Conservation (phyloP, 2,797 vertebrate species). For the Argyrosomus regius region DNA sequence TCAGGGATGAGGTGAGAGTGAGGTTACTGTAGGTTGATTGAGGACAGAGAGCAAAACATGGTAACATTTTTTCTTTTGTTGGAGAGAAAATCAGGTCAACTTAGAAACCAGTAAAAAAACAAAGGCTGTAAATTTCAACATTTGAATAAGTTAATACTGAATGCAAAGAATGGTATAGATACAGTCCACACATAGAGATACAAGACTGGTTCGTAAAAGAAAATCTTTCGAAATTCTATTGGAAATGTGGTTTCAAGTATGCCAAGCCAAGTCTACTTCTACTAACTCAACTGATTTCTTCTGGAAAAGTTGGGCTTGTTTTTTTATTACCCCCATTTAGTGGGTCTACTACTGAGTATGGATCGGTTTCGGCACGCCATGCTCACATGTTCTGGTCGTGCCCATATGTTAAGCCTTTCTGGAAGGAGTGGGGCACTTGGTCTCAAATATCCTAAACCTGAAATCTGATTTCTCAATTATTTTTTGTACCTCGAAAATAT, state of each 20-base stretch:
- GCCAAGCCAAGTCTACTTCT: too few relatives aligned
- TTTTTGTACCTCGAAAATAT: not conserved
- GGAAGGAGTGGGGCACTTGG: not conserved
- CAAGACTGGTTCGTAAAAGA: not conserved
- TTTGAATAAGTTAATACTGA: slow-evolving; percentile 6
- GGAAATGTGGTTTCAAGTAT: too few relatives aligned
- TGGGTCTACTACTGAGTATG: too few relatives aligned
- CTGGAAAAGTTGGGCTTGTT: too few relatives aligned
- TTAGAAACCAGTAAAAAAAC: not conserved
- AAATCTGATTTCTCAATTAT: not conserved
- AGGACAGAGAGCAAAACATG: slow-evolving; percentile 12
- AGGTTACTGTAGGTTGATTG: slow-evolving; percentile 7
- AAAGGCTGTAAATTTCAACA: not conserved
- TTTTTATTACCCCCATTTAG: too few relatives aligned
- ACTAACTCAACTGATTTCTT: too few relatives aligned
- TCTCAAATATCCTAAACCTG: not conserved
- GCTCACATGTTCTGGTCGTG: too few relatives aligned
- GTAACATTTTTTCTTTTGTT: not conserved
- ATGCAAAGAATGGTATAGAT: not conserved
- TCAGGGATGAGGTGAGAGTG: slow-evolving; percentile 16
- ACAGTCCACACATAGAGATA: not conserved
- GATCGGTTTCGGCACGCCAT: too few relatives aligned
- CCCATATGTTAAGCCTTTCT: not conserved
- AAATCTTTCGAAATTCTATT: too few relatives aligned
- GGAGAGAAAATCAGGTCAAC: not conserved